Evolutionary conservation across 2,797 vertebrate genomes (phyloP).

Genomic region (Phoxinus dragarum): DNA sequence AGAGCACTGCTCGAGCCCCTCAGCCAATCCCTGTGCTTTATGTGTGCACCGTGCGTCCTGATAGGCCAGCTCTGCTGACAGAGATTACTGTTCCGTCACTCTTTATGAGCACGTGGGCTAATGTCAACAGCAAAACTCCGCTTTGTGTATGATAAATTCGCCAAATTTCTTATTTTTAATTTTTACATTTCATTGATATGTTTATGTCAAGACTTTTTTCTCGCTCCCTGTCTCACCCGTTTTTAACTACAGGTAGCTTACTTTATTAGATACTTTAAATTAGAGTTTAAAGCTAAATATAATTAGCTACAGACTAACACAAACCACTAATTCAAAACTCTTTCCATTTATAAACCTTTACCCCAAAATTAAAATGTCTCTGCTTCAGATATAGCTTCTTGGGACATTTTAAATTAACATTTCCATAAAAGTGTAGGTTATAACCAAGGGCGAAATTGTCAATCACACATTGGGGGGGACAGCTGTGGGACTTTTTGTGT

Average conservation of each 20-base stretch:
- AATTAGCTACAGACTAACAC: not conserved
- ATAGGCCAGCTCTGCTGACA: constrained; percentile 9
- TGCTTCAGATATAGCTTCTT: not conserved
- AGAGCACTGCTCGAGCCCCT: not conserved
- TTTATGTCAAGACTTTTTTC: not conserved
- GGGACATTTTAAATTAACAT: not conserved
- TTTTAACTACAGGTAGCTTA: not conserved
- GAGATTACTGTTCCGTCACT: not conserved
- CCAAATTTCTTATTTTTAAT: not conserved
- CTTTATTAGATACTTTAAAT: not conserved
- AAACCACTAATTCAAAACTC: not conserved
- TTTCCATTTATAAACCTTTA: not conserved
- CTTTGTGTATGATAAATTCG: not conserved
- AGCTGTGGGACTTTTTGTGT: too few species aligned
- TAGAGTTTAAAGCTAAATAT: not conserved
- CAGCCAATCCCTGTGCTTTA: constrained; percentile 15
- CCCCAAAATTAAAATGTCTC: not conserved
- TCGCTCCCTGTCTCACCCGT: not conserved
- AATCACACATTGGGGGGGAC: too few species aligned
- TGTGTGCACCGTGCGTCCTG: not conserved
- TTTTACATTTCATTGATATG: not conserved
- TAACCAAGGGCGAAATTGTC: too few species aligned
- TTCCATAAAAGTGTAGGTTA: too few species aligned
- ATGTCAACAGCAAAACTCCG: not conserved
- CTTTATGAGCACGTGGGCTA: not conserved